Evolutionary conservation across 2,113 vertebrate species (phyloP).

Genomic region (Vombatus ursinus): DNA sequence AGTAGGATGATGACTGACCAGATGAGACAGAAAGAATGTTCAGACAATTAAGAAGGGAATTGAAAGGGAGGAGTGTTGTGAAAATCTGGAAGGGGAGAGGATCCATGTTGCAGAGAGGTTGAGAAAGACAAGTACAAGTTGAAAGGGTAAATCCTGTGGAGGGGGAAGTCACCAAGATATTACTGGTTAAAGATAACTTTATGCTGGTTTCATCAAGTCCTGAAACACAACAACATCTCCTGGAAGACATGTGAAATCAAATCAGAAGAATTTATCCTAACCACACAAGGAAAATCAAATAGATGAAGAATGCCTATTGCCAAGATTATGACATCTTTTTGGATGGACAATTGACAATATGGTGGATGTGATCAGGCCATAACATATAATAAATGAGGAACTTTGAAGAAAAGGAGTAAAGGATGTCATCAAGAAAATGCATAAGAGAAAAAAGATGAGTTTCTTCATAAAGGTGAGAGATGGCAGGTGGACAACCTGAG

Average conservation of each 20-base stretch:
- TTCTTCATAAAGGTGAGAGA: background rate
- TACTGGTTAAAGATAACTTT: no score
- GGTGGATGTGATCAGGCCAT: background rate
- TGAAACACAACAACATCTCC: background rate
- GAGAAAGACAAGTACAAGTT: background rate
- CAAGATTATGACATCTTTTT: background rate
- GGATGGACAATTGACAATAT: background rate
- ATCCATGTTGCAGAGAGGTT: background rate
- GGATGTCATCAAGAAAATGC: background rate
- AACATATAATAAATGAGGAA: background rate
- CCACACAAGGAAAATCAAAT: background rate
- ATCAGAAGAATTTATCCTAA: background rate
- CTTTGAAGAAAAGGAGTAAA: background rate
- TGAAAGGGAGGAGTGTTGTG: background rate
- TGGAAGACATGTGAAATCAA: background rate
- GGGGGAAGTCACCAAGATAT: background rate
- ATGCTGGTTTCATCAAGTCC: background rate
- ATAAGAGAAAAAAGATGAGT: background rate
- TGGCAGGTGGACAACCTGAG: background rate
- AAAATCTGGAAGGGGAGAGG: background rate
- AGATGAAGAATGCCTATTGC: background rate
- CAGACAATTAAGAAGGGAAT: background rate
- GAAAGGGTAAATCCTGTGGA: background rate
- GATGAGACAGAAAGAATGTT: background rate
- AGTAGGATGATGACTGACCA: background rate